phyloP scores from a whole-genome alignment of 1,140 invertebrate genomes.

The Drusus annulatus region DNA sequence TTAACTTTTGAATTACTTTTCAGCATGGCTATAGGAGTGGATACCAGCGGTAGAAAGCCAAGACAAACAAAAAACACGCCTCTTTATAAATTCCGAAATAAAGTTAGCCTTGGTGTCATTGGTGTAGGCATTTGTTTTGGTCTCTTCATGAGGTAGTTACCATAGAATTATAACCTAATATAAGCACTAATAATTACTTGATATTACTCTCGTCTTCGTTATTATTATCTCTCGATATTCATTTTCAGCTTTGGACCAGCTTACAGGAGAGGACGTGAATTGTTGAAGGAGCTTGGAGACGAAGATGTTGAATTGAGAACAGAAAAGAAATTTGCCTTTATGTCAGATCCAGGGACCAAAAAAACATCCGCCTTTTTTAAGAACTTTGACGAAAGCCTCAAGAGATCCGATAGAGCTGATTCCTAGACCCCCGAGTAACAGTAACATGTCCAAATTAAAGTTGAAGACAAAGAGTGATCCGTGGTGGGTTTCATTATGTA shows the following conservation, averaged over 20 bases:
- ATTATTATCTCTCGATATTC: background rate
- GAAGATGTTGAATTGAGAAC: background rate
- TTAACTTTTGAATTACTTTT: background rate
- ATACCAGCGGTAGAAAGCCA: conserved; percentile 32
- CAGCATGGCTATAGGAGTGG: conserved; percentile 49
- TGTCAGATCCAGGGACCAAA: background rate
- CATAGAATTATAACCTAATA: too few relatives aligned
- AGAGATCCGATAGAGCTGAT: background rate
- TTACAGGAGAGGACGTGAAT: background rate
- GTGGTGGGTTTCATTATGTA: conserved; percentile 25
- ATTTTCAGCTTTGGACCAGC: background rate
- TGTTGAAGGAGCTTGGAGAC: background rate
- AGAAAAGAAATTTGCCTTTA: background rate
- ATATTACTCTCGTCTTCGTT: background rate
- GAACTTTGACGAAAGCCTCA: background rate
- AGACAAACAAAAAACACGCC: conserved; percentile 33
- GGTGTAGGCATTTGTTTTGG: conserved; percentile 19
- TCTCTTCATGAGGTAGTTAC: conserved; percentile 13
- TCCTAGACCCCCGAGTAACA: background rate
- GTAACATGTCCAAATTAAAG: conserved; percentile 25
- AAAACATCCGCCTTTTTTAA: background rate
- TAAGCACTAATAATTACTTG: background rate
- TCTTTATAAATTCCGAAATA: conserved; percentile 27
- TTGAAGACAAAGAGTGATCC: conserved; percentile 17
- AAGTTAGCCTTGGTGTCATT: conserved; percentile 2